Evolutionary conservation across 2,888 invertebrate species (phyloP).

Genomic region (Acanthococcus lagerstroemiae): DNA sequence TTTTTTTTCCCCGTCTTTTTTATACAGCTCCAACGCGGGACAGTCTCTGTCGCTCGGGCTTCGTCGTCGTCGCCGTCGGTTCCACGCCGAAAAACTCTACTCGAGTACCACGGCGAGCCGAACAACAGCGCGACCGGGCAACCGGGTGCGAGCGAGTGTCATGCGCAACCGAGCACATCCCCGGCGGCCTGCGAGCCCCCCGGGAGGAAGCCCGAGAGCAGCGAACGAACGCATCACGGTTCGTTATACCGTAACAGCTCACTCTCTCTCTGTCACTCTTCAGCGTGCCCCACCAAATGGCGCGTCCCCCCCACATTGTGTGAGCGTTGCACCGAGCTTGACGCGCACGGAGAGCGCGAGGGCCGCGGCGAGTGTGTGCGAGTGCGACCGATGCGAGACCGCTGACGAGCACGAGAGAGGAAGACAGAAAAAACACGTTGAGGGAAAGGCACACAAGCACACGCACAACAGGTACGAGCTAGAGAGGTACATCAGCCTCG

Average conservation of each 20-base stretch:
- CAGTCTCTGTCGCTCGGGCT: neutral
- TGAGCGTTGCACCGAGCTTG: too few relatives aligned
- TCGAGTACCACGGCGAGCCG: too few relatives aligned
- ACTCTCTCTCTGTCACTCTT: neutral
- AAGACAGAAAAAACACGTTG: neutral
- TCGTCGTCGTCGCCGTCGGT: neutral
- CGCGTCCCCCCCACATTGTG: too few relatives aligned
- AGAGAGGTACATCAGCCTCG: constrained; percentile 16
- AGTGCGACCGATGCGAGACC: neutral
- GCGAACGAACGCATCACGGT: constrained; percentile 15
- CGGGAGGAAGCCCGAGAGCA: constrained; percentile 17
- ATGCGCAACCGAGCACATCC: constrained; percentile 24
- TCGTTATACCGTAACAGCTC: constrained; percentile 22
- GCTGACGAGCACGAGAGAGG: too few relatives aligned
- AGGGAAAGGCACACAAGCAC: neutral
- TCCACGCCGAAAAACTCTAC: constrained; percentile 18
- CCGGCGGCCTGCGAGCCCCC: constrained; percentile 22
- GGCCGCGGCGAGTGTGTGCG: neutral
- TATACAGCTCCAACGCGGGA: too few relatives aligned
- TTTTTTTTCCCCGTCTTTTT: neutral
- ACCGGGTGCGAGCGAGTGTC: constrained; percentile 17
- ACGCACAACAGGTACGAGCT: neutral
- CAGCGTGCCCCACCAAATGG: too few relatives aligned
- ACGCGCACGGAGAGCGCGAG: neutral
- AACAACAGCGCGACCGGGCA: neutral